phyloP scores from a whole-genome alignment of 2,888 invertebrate genomes.

The Myopa tessellatipennis region DNA sequence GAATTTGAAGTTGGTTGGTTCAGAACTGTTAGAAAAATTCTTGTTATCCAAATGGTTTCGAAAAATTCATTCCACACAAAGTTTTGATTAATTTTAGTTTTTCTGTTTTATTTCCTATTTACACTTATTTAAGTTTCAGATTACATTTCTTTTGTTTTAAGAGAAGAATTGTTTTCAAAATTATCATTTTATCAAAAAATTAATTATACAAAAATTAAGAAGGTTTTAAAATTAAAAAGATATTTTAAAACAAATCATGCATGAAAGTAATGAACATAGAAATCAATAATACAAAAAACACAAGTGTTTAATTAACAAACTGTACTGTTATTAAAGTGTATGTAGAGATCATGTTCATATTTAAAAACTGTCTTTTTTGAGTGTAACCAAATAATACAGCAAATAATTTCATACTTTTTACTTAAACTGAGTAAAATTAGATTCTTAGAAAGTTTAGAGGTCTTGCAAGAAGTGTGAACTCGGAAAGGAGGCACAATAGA shows the following conservation, averaged over 20 bases:
- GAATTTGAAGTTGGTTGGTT: conserved; percentile 7
- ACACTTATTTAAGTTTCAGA: conserved; percentile 28
- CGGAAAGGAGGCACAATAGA: no score
- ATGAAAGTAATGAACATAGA: no score
- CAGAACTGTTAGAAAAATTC: conserved; percentile 38
- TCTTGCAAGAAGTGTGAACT: no score
- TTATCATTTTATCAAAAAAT: not conserved
- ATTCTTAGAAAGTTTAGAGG: no score
- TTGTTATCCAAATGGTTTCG: not conserved
- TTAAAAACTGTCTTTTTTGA: no score
- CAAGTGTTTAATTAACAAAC: no score
- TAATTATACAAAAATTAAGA: not conserved
- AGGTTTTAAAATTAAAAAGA: not conserved
- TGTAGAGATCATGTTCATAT: not conserved
- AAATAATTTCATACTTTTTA: no score
- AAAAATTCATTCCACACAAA: not conserved
- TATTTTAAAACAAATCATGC: no score
- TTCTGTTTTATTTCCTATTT: conserved; percentile 20
- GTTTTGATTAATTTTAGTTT: conserved; percentile 10
- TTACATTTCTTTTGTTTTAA: conserved; percentile 15
- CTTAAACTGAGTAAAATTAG: no score
- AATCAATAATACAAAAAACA: no score
- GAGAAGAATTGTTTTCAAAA: not conserved
- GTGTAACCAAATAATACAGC: no score
- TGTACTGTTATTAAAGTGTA: not conserved